Conservation (phyloP, 2,113 vertebrate species). For the Nyctereutes procyonoides region DNA sequence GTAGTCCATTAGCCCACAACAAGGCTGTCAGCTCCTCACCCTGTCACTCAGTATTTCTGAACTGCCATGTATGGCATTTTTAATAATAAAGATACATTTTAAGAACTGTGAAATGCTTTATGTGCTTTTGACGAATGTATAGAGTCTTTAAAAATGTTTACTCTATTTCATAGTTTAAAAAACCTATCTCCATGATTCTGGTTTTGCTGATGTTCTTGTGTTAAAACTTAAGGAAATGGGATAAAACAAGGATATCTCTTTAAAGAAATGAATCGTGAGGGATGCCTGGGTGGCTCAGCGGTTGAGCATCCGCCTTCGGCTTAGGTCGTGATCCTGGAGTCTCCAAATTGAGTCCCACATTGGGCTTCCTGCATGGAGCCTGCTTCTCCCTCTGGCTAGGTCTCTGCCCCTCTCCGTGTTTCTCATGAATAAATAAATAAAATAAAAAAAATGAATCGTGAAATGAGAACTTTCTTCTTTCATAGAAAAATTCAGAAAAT, state of each 20-base stretch:
- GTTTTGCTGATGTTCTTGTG: slow-evolving; percentile 7
- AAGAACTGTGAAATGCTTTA: neutral
- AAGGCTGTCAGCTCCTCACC: neutral
- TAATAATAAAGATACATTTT: slow-evolving; percentile 51
- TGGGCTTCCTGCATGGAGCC: too few relatives aligned
- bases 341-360: too few relatives aligned
- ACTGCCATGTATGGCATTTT: neutral
- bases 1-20: neutral
- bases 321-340: too few relatives aligned
- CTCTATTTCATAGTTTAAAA: slow-evolving; percentile 22
- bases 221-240: slow-evolving; percentile 37
- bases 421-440: neutral
- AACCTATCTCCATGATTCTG: neutral
- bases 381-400: too few relatives aligned
- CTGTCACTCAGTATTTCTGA: slow-evolving; percentile 43
- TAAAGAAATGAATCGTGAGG: neutral
- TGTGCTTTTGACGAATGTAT: slow-evolving; percentile 41
- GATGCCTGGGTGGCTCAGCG: too few relatives aligned
- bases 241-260: slow-evolving; percentile 20
- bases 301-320: too few relatives aligned
- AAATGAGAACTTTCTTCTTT: slow-evolving; percentile 59
- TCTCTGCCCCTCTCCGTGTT: too few relatives aligned
- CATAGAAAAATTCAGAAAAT: slow-evolving; percentile 58
- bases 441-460: slow-evolving; percentile 39
- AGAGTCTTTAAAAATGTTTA: neutral